Evolutionary conservation across 2,113 vertebrate genomes (phyloP).

Genomic region (Nesoenas mayeri): DNA sequence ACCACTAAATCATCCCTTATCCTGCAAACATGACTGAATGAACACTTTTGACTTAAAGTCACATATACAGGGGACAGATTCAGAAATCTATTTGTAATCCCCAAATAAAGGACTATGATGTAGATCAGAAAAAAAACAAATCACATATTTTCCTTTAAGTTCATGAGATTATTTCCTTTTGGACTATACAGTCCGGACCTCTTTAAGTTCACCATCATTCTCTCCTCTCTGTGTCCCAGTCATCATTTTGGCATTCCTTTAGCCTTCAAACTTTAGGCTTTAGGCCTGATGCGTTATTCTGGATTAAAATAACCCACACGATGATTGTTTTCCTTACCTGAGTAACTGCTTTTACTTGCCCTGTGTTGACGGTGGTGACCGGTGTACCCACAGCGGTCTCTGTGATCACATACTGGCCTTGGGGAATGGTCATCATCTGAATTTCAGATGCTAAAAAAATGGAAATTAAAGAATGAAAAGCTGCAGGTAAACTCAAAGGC

Average conservation of each 20-base stretch:
- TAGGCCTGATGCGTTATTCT: background rate
- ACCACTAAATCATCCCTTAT: background rate
- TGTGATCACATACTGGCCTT: conserved; percentile 95
- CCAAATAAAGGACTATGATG: background rate
- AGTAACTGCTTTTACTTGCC: conserved; percentile 90
- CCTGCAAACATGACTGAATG: background rate
- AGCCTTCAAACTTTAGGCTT: background rate
- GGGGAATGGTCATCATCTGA: conserved; percentile 97
- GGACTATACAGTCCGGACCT: background rate
- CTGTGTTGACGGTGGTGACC: conserved; percentile 83
- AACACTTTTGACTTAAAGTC: background rate
- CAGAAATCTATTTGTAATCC: background rate
- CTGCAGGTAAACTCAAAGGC: background rate
- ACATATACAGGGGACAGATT: background rate
- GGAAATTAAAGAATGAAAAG: background rate
- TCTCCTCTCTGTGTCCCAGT: background rate
- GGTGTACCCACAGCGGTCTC: conserved; percentile 86
- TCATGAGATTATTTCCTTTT: background rate
- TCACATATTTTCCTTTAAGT: background rate
- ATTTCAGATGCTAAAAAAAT: conserved; percentile 88
- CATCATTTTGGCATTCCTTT: background rate
- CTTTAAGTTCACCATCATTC: background rate
- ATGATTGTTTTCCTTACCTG: conserved; percentile 58
- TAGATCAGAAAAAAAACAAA: background rate
- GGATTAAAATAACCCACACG: background rate